Conservation (phyloP, 2,888 invertebrate genomes). For the Neoitamus cyanurus region DNA sequence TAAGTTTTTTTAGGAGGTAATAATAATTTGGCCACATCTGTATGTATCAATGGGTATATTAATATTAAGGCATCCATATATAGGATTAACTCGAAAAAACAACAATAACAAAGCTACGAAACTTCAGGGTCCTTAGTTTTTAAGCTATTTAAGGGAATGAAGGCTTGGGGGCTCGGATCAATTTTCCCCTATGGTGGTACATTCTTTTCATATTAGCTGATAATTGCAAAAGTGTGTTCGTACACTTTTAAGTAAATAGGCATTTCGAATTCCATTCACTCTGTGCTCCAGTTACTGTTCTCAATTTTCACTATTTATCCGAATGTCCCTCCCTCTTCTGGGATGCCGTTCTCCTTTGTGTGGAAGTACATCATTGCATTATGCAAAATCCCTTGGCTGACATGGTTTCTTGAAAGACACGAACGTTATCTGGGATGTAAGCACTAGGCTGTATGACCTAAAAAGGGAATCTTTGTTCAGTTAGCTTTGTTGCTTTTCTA, state of each 20-base stretch:
- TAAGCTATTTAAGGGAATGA: too few species aligned
- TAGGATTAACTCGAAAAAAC: too few species aligned
- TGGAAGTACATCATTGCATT: neutral
- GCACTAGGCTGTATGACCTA: neutral
- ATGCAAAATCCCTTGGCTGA: slow-evolving; percentile 1
- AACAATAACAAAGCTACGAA: too few species aligned
- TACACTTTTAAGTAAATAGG: neutral
- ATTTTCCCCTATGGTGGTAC: too few species aligned
- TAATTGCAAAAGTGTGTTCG: neutral
- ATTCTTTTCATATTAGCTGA: neutral
- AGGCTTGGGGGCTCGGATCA: too few species aligned
- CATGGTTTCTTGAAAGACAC: neutral
- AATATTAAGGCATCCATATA: too few species aligned
- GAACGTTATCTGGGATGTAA: neutral
- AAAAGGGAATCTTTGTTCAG: neutral
- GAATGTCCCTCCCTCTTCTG: neutral
- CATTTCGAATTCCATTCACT: neutral
- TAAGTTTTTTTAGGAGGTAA: too few species aligned
- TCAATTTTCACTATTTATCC: neutral
- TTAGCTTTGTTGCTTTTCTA: neutral
- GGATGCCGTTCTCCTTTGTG: neutral
- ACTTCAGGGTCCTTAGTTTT: too few species aligned
- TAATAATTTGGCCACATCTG: too few species aligned
- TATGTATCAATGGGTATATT: too few species aligned
- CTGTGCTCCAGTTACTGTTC: neutral